Evolutionary conservation across 2,797 vertebrate genomes (phyloP), one percentile per base, ranked within the genome.

Genomic region (Taenioides sp.): DNA sequence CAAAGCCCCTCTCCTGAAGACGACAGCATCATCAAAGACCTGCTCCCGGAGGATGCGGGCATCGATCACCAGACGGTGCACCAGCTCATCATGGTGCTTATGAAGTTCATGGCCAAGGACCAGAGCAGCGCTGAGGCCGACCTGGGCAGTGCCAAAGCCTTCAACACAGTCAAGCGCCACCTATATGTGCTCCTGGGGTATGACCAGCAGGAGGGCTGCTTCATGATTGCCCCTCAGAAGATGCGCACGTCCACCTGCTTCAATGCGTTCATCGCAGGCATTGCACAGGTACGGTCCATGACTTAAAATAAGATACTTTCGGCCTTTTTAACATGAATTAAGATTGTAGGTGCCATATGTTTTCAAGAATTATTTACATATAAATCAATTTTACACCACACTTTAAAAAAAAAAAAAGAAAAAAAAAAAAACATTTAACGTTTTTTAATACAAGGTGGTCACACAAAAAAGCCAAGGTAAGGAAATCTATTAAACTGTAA

Each of bases 81-180:
- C 89, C 97, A 98, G 90, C 94, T 99, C 10, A 98, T 99, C 75
- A 98, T 96, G 73, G 98, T 99, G 80, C 95, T 99, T 27, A 99
- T 99, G 98, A 99, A 98, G 90, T 99, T 99, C 75, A 99, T 99
- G 98, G 95, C 97, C 14, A 99, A 98, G 90, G 98, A 99, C 22
- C 92, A 96, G 88, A 98, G 97, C 92, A 99, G 97, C 0, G 97
- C 97, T 0, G 98, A 99, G 89, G 94, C 95, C 0, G 98, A 99
- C 78, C 98, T 99, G 60, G 95, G 96, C 91, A 99, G 97, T 0
- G 98, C 98, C 47, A 99, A 99, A 87, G 98, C 98, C 70, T 99
- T 99, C 87, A 99, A 99, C 90, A 97, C 98, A 0, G 98, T 99
- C 82, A 99, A 99, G 84, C 93, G 98, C 20, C 98, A 99, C 77